Base-by-base conservation (phyloP, 2,888 invertebrate species). In the Tupiocoris notatus region DNA sequence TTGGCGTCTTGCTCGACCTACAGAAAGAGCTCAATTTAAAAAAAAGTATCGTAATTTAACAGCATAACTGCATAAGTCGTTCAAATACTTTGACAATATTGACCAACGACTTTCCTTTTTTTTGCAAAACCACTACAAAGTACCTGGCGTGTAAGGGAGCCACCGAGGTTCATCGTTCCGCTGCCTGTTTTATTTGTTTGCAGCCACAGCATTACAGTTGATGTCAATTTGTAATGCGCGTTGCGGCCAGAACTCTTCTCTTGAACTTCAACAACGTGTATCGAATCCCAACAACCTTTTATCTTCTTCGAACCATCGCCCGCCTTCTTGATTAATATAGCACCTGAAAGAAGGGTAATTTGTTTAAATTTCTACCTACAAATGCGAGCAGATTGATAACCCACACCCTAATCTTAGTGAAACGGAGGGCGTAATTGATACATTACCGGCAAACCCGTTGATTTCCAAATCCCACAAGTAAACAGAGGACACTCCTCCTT, bases 261-360 rank as follows among this genome's bases (percentile, higher is more conserved):
- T 83, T 95, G 95, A 0, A 99, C 98, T 86, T 99, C 99, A 17
- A 99, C 95, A 0, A 99, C 99, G 83, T 99, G 99, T 83, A 99
- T 97, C 1, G 98, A 98, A 84, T 99, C 99, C 99, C 99, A 99
- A 85, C 98, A 98, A 0, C 99, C 99, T 84, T 97, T 97, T 82
- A 98, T 98, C 86, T 96, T 97, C 86, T 95, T 96, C 57, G 96
- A 96, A 17, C 98, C 98, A 85, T 98, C 98, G 0, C 98, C 98
- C 0, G 96, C 96, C 86, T 99, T 99, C 85, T 99, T 99, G 82
- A 99, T 98, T 82, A 99, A 88, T 83, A 99, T 97, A 58, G 98
- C 98, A 81, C 96, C 96, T 87, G 88, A 54, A 68, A 22, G 16
- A 12, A 39, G 6, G 16, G 39, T 6, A 16, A 66, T 25, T 24